Conservation (phyloP, 2,888 invertebrate species). For the Netelia virgata region DNA sequence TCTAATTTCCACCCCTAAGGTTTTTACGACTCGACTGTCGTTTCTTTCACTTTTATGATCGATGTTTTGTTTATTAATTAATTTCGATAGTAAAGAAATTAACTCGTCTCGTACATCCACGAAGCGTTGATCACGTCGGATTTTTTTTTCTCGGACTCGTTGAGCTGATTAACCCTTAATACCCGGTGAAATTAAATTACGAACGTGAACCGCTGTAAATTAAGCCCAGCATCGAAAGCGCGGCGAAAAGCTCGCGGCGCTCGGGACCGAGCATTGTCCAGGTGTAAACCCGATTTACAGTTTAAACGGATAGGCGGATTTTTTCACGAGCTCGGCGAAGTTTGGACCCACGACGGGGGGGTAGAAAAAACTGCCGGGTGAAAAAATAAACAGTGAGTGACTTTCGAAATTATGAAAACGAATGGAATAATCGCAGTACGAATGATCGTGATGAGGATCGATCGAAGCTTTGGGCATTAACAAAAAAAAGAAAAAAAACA, state of each 20-base stretch:
- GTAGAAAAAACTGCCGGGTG: neutral
- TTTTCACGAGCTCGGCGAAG: neutral
- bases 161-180: neutral
- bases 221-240: constrained; percentile 16
- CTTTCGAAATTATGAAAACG: constrained; percentile 49
- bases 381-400: constrained; percentile 12
- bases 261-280: too few species aligned
- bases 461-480: constrained; percentile 68
- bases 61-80: too few species aligned
- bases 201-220: constrained; percentile 26
- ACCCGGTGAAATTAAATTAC: neutral
- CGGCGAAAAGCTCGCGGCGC: too few species aligned
- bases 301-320: neutral
- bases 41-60: too few species aligned
- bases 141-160: neutral
- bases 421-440: constrained; percentile 25
- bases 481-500: constrained; percentile 13
- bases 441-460: constrained; percentile 34
- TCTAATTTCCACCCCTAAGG: too few species aligned
- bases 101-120: too few species aligned
- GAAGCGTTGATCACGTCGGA: neutral
- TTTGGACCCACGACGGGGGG: neutral
- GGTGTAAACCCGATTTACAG: too few species aligned
- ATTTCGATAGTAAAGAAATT: too few species aligned
- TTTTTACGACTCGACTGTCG: too few species aligned